Percentiles rank a stretch among this genome's conserved stretches.
These are phyloP conservation scores for Capreolus pygargus DNA, from an alignment of 2,113 vertebrate genomes.

Conservation along the genomic window DNA sequence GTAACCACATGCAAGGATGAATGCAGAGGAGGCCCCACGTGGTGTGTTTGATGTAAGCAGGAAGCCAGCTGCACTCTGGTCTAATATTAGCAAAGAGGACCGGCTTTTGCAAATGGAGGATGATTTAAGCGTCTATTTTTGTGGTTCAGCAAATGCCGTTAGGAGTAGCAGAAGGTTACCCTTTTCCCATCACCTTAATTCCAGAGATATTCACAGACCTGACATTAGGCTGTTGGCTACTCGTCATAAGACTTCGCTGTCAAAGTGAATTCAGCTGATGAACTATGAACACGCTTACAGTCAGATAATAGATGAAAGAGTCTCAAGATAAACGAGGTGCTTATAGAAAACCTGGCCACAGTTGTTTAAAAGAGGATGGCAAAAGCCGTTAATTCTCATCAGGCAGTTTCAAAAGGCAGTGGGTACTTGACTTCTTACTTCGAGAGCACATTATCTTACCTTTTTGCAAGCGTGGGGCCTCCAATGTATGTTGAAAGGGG, in stretches of 20 bases:
- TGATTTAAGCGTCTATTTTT: constrained; percentile 73
- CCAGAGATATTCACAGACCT: constrained; percentile 68
- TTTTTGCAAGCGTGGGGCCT: constrained; percentile 74
- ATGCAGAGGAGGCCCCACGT: not conserved
- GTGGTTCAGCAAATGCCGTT: constrained; percentile 60
- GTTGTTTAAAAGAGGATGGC: constrained; percentile 83
- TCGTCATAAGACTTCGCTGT: constrained; percentile 81
- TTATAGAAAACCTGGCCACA: constrained; percentile 80
- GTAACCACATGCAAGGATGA: not conserved
- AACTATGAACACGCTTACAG: constrained; percentile 81
- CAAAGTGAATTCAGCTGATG: constrained; percentile 81
- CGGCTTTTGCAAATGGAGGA: not conserved
- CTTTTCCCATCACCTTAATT: constrained; percentile 82
- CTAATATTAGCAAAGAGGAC: constrained; percentile 30
- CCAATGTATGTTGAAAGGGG: constrained; percentile 75
- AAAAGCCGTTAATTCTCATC: constrained; percentile 82
- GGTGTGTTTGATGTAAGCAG: constrained; percentile 35
- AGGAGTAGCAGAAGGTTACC: constrained; percentile 79
- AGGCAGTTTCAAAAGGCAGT: constrained; percentile 80
- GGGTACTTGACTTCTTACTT: constrained; percentile 79
- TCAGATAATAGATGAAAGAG: constrained; percentile 86
- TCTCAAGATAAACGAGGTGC: constrained; percentile 85
- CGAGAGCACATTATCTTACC: constrained; percentile 77
- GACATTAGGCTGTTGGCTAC: constrained; percentile 75
- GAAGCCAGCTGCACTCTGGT: not conserved